phyloP scores from a whole-genome alignment of 2,888 invertebrate species.

The Caenorhabditis sp. region DNA sequence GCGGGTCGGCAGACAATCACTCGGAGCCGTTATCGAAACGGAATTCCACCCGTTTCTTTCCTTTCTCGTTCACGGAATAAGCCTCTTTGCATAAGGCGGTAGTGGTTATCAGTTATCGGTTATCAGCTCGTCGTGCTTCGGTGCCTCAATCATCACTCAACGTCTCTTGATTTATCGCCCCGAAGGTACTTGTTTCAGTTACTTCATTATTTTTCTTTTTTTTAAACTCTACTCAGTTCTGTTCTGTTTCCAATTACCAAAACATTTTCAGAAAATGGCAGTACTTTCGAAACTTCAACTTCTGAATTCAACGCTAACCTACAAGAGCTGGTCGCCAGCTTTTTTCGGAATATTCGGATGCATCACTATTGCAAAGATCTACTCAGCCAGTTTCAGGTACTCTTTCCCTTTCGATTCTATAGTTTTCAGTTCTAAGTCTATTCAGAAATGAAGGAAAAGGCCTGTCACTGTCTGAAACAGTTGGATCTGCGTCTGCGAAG shows the following conservation, averaged over 20 bases:
- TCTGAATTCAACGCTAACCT: conserved; percentile 53
- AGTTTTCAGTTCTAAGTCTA: neutral
- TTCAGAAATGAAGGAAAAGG: conserved; percentile 44
- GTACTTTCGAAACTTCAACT: conserved; percentile 59
- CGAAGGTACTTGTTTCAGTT: conserved; percentile 1
- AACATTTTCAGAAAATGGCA: conserved; percentile 41
- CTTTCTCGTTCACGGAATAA: conserved; percentile 38
- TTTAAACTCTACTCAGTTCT: neutral
- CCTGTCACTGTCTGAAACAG: conserved; percentile 32
- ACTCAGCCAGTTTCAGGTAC: conserved; percentile 27
- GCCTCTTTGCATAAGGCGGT: conserved; percentile 48
- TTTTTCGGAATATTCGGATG: conserved; percentile 60
- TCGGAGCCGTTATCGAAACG: conserved; percentile 32
- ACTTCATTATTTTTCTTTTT: conserved; percentile 4
- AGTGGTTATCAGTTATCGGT: conserved; percentile 43
- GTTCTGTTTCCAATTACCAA: neutral
- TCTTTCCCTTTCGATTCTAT: neutral
- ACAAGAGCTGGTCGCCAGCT: conserved; percentile 62
- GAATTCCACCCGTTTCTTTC: conserved; percentile 26
- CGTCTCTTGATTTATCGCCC: conserved; percentile 45
- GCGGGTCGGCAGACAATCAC: conserved; percentile 39
- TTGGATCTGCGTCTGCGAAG: conserved; percentile 10
- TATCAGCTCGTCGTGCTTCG: conserved; percentile 10
- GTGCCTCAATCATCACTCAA: conserved; percentile 41
- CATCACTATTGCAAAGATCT: conserved; percentile 49